Evolutionary conservation across 1,140 invertebrate species (phyloP).

Genomic region (Drosophila truncata): DNA sequence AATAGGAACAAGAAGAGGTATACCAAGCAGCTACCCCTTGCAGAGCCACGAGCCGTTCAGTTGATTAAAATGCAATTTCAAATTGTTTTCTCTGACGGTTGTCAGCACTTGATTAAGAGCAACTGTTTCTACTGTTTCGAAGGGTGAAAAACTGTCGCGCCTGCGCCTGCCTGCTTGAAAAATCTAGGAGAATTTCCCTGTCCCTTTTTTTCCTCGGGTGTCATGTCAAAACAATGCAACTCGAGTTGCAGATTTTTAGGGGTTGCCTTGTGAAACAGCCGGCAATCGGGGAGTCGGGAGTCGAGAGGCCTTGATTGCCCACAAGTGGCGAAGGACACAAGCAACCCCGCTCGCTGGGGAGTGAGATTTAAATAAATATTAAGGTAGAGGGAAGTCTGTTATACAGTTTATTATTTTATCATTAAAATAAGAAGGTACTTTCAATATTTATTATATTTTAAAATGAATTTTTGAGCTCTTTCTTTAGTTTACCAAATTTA

Average conservation of each 20-base stretch:
- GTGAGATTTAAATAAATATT: slow-evolving; percentile 55
- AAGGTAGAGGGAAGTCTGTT: background rate
- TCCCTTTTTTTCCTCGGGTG: slow-evolving; percentile 35
- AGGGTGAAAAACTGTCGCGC: slow-evolving; percentile 48
- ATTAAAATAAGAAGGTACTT: background rate
- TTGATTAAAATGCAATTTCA: slow-evolving; percentile 81
- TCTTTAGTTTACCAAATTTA: too few species aligned
- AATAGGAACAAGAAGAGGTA: background rate
- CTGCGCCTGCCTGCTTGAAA: slow-evolving; percentile 15
- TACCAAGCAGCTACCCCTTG: slow-evolving; percentile 19
- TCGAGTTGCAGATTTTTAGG: slow-evolving; percentile 57
- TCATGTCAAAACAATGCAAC: slow-evolving; percentile 82
- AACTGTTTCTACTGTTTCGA: slow-evolving; percentile 40
- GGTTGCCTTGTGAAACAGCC: slow-evolving; percentile 41
- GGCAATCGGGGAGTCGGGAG: slow-evolving; percentile 11
- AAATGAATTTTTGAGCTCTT: background rate
- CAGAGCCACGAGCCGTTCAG: slow-evolving; percentile 37
- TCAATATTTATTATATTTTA: background rate
- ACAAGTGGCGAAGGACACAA: slow-evolving; percentile 52
- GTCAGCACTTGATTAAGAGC: slow-evolving; percentile 82
- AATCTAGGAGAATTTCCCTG: background rate
- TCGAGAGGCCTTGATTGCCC: slow-evolving; percentile 65
- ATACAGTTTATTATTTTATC: slow-evolving; percentile 10
- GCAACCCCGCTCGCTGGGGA: slow-evolving; percentile 48
- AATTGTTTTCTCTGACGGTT: slow-evolving; percentile 72